Evolutionary conservation across 2,888 invertebrate species (phyloP).

Genomic region (Drosophila falleni): DNA sequence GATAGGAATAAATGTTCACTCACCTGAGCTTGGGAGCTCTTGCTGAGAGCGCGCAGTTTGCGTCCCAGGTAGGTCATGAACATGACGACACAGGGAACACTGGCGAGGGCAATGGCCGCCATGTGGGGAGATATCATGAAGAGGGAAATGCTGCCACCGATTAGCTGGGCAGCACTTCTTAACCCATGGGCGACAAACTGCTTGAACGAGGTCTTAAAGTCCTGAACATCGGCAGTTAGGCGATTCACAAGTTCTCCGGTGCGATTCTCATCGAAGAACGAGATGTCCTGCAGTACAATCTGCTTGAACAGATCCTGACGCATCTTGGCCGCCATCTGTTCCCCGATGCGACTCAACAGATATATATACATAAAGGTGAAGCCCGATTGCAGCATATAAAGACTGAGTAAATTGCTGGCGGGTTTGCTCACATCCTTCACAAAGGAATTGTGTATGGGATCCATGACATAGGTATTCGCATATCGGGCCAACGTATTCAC

Average conservation of each 20-base stretch:
- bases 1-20: background rate
- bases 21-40: slow-evolving; percentile 93
- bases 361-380: slow-evolving; percentile 97
- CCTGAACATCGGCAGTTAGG: slow-evolving; percentile 96
- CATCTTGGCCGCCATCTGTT: slow-evolving; percentile 93
- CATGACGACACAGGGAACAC: slow-evolving; percentile 93
- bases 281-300: slow-evolving; percentile 93
- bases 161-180: slow-evolving; percentile 93
- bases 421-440: slow-evolving; percentile 83
- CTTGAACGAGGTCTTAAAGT: slow-evolving; percentile 98
- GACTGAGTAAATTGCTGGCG: slow-evolving; percentile 82
- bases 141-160: slow-evolving; percentile 86
- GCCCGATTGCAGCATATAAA: slow-evolving; percentile 87
- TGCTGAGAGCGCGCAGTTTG: slow-evolving; percentile 91
- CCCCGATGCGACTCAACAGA: slow-evolving; percentile 94
- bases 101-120: slow-evolving; percentile 93
- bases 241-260: slow-evolving; percentile 97
- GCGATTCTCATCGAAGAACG: slow-evolving; percentile 95
- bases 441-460: slow-evolving; percentile 83
- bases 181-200: slow-evolving; percentile 96
- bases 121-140: slow-evolving; percentile 95
- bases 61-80: slow-evolving; percentile 94
- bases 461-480: slow-evolving; percentile 86
- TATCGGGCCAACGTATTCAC: slow-evolving; percentile 91
- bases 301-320: slow-evolving; percentile 93